These are phyloP conservation scores for Lutjanus argentimaculatus DNA, from an alignment of 2,797 vertebrate species.

Conservation along the genomic window DNA sequence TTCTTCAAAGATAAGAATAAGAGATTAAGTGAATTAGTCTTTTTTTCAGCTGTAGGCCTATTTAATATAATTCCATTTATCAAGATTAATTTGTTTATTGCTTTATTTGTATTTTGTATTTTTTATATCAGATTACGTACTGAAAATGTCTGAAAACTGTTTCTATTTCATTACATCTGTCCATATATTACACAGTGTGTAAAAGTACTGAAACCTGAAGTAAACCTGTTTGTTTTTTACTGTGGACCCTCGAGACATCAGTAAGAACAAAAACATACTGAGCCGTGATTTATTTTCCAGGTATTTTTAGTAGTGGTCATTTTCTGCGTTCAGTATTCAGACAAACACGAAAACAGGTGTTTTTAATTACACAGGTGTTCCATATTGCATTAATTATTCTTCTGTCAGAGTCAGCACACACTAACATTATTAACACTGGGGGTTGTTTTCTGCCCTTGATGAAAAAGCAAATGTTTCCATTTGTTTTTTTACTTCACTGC, in stretches of 20 bases:
- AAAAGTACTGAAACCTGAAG: background rate
- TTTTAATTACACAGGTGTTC: slow-evolving; percentile 6
- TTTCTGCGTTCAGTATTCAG: background rate
- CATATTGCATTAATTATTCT: background rate
- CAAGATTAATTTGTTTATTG: background rate
- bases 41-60: background rate
- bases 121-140: background rate
- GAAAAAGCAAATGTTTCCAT: background rate
- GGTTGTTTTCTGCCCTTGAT: background rate
- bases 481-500: background rate
- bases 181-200: background rate
- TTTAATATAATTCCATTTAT: background rate
- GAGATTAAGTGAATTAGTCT: background rate
- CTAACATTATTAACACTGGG: background rate
- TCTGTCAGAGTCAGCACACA: background rate
- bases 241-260: background rate
- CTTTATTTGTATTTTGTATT: background rate
- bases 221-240: background rate
- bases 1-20: background rate
- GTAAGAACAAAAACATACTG: background rate
- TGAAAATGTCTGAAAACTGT: background rate
- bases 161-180: too few species aligned
- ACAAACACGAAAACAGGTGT: background rate
- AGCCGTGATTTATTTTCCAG: background rate
- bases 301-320: slow-evolving; percentile 6